Evolutionary conservation across 53 echinoderm and acorn worm genomes (phyloP).

Genomic region (Pentamera pediparva): DNA sequence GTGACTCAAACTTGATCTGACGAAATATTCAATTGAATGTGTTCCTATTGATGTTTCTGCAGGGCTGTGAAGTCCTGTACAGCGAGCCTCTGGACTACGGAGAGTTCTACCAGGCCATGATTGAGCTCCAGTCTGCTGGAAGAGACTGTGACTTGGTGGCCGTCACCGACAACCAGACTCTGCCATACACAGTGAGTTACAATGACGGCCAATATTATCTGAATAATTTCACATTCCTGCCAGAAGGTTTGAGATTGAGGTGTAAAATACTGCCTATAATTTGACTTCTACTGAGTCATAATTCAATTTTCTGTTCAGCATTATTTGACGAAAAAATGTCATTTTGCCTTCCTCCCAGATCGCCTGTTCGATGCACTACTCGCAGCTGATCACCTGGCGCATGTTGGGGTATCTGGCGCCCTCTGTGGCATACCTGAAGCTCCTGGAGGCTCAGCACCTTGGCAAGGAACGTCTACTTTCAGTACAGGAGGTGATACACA

Average conservation of each 20-base stretch:
- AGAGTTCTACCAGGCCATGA: constrained; percentile 79
- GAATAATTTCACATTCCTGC: no score
- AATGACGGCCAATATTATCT: no score
- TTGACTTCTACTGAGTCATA: no score
- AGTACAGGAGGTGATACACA: constrained; percentile 74
- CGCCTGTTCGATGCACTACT: constrained; percentile 82
- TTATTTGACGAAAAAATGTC: background rate
- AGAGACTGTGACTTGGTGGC: constrained; percentile 58
- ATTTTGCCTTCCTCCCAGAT: constrained; percentile 36
- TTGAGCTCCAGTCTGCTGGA: constrained; percentile 76
- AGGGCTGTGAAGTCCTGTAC: constrained; percentile 87
- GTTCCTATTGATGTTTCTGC: background rate
- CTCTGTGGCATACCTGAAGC: constrained; percentile 91
- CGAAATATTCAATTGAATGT: no score
- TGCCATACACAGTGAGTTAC: constrained; percentile 24
- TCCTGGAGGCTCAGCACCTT: constrained; percentile 77
- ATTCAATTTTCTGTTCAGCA: no score
- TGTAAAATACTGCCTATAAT: no score
- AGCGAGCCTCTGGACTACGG: constrained; percentile 88
- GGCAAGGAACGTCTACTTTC: constrained; percentile 72
- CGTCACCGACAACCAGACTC: background rate
- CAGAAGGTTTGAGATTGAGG: no score
- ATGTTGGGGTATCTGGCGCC: constrained; percentile 82
- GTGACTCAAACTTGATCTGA: no score
- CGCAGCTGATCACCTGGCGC: constrained; percentile 74